Percentiles rank a stretch among this genome's conserved stretches.
These are phyloP conservation scores for Odontamblyopus rebecca DNA, from an alignment of 2,797 vertebrate species.

Conservation along the genomic window DNA sequence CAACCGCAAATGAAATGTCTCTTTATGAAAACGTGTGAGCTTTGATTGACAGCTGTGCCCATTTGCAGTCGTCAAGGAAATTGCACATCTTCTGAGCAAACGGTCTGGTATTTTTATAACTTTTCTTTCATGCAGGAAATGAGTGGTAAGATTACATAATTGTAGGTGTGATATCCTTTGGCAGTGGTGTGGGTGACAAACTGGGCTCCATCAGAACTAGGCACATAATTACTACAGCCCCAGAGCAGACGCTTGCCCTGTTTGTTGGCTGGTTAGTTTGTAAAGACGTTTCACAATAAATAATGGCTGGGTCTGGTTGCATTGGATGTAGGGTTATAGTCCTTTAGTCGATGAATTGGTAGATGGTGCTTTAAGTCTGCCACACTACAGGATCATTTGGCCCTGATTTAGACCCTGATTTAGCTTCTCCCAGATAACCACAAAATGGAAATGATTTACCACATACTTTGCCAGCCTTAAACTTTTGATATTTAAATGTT, in stretches of 20 bases:
- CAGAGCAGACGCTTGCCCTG: not conserved
- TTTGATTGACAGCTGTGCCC: conserved; percentile 11
- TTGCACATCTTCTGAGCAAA: not conserved
- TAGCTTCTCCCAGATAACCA: too few relatives aligned
- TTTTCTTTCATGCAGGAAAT: not conserved
- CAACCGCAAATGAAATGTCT: conserved; percentile 6
- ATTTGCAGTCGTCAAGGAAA: conserved; percentile 12
- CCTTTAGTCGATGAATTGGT: too few relatives aligned
- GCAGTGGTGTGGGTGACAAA: conserved; percentile 3
- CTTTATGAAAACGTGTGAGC: conserved; percentile 10
- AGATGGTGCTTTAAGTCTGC: too few relatives aligned
- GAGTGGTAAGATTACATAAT: conserved; percentile 8
- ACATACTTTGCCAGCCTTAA: too few relatives aligned
- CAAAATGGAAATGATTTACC: too few relatives aligned
- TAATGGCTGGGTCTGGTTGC: not conserved
- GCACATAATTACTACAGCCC: not conserved
- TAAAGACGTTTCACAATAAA: not conserved
- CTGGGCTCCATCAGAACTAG: conserved; percentile 2
- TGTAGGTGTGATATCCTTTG: conserved; percentile 15
- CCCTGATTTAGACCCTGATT: too few relatives aligned
- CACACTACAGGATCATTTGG: too few relatives aligned
- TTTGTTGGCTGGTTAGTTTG: not conserved
- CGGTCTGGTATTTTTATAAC: conserved; percentile 6
- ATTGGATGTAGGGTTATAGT: not conserved
- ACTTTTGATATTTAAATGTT: too few relatives aligned